A percentile compares a stretch with the other conserved stretches of the same genome.
phyloP scores from a whole-genome alignment of 2,797 vertebrate species.

The Cirrhinus mrigala region DNA sequence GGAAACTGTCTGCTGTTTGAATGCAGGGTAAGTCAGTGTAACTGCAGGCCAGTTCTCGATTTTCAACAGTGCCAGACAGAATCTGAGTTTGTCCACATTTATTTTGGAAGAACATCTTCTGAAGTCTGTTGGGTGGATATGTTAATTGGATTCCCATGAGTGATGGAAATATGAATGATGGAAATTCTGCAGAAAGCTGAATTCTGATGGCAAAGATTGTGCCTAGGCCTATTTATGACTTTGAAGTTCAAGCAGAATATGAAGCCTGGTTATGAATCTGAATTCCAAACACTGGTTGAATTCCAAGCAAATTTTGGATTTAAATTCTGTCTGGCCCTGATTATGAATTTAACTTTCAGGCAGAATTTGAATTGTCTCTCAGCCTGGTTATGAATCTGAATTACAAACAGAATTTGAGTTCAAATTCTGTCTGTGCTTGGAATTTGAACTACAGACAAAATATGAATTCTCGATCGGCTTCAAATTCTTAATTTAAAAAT shows the following conservation, averaged over 20 bases:
- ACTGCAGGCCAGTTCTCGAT: background rate
- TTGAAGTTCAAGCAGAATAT: no score
- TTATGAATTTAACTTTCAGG: background rate
- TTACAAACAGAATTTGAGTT: background rate
- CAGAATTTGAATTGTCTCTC: background rate
- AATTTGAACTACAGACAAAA: background rate
- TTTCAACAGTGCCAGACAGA: background rate
- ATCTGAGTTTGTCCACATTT: background rate
- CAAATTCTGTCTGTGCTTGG: background rate
- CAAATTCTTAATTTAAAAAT: no score
- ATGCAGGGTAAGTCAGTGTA: slow-evolving; percentile 81
- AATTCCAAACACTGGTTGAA: background rate
- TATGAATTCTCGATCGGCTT: no score
- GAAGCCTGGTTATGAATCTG: background rate
- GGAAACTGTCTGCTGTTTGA: slow-evolving; percentile 85
- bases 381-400: background rate
- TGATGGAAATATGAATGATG: slow-evolving; percentile 1
- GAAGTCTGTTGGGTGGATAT: background rate
- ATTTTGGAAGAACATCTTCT: background rate
- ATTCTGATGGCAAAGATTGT: background rate
- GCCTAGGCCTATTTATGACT: background rate
- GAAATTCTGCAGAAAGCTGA: background rate
- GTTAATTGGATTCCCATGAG: background rate
- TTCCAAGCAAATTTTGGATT: background rate
- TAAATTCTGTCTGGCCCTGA: no score